phyloP scores from a whole-genome alignment of 2,113 vertebrate species.

The Dromas ardeola region DNA sequence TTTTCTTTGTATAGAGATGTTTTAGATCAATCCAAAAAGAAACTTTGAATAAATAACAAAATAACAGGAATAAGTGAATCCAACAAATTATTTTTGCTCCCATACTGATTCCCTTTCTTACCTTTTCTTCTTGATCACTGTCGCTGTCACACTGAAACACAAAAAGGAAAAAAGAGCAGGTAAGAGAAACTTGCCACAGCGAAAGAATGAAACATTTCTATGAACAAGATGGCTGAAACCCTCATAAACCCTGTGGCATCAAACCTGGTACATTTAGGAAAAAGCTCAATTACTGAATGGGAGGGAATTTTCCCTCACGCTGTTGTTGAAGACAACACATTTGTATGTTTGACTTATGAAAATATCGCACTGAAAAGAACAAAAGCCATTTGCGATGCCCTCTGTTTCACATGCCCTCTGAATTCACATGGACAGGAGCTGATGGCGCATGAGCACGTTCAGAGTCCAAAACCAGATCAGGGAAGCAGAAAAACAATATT shows the following conservation, averaged over 20 bases:
- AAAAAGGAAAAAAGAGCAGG: slow-evolving; percentile 12
- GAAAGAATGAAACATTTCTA: background rate
- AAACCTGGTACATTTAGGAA: background rate
- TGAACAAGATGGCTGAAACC: background rate
- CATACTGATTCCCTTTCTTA: slow-evolving; percentile 68
- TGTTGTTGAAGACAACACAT: background rate
- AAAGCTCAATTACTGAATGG: background rate
- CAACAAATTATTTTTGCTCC: background rate
- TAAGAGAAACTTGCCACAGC: slow-evolving; percentile 2
- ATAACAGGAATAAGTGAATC: background rate
- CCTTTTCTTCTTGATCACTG: slow-evolving; percentile 96
- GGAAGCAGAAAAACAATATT: background rate
- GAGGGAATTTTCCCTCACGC: background rate
- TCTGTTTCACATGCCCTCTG: background rate
- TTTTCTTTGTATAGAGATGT: background rate
- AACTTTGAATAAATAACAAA: background rate
- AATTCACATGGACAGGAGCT: background rate
- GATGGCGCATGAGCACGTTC: background rate
- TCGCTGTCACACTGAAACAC: slow-evolving; percentile 91
- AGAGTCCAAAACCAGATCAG: background rate
- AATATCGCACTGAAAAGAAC: background rate
- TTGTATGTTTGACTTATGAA: background rate
- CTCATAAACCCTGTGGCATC: background rate
- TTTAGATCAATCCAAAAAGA: background rate
- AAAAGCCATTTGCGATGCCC: background rate